These are phyloP conservation scores for Scolanthus callimorphus DNA, from an alignment of 92 coral and sea anemone species.

Conservation along the genomic window DNA sequence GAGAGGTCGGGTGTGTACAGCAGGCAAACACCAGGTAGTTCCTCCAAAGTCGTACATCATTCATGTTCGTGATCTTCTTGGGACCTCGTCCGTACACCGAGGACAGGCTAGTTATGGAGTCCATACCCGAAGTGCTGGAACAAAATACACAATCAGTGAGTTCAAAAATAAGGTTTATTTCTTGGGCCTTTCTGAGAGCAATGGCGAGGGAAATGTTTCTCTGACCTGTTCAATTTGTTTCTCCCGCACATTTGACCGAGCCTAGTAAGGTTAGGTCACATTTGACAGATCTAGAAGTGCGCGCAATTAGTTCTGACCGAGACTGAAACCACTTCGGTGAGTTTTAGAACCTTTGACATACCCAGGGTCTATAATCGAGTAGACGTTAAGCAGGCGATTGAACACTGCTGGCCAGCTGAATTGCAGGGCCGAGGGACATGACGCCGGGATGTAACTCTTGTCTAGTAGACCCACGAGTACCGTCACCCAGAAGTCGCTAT, in stretches of 20 bases:
- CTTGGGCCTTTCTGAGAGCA: too few relatives aligned
- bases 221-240: too few relatives aligned
- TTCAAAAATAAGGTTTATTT: too few relatives aligned
- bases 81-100: slow-evolving; percentile 94
- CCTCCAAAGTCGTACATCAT: slow-evolving; percentile 78
- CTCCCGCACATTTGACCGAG: too few relatives aligned
- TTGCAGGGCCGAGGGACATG: slow-evolving; percentile 88
- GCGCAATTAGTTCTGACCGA: too few relatives aligned
- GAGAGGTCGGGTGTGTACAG: slow-evolving; percentile 78
- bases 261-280: too few relatives aligned
- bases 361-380: slow-evolving; percentile 90
- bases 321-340: too few relatives aligned
- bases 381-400: slow-evolving; percentile 84
- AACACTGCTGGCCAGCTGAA: slow-evolving; percentile 96
- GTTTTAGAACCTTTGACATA: too few relatives aligned
- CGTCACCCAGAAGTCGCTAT: slow-evolving; percentile 85
- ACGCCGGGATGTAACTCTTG: slow-evolving; percentile 77
- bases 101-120: slow-evolving; percentile 92
- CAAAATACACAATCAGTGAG: too few relatives aligned
- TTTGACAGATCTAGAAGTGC: too few relatives aligned
- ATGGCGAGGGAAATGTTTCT: too few relatives aligned
- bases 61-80: slow-evolving; percentile 84
- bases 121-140: slow-evolving; percentile 94
- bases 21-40: slow-evolving; percentile 94
- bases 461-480: slow-evolving; percentile 79